These are phyloP conservation scores for Chamaetylas fuelleborni DNA, from an alignment of 2,113 vertebrate genomes.

Conservation along the genomic window DNA sequence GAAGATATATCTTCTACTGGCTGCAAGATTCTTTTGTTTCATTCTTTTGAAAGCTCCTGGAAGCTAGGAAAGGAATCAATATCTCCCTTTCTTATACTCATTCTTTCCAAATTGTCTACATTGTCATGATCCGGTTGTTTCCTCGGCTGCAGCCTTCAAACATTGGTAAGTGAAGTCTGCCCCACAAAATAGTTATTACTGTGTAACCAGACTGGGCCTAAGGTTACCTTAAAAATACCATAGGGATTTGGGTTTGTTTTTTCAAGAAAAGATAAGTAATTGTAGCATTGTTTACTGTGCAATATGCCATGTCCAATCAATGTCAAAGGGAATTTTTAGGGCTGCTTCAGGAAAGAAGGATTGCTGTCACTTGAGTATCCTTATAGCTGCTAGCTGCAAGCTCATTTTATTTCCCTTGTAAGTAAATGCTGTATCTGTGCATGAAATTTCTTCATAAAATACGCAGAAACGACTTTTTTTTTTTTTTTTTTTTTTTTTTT, in stretches of 20 bases:
- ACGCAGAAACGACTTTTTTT: background rate
- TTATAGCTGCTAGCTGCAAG: slow-evolving; percentile 3
- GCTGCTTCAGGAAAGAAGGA: background rate
- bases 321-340: slow-evolving; percentile 33
- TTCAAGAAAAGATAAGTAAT: slow-evolving; percentile 38
- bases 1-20: background rate
- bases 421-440: background rate
- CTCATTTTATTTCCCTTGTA: slow-evolving; percentile 1
- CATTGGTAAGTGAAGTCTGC: slow-evolving; percentile 1
- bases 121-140: background rate
- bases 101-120: background rate
- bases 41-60: background rate
- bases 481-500: background rate
- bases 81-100: background rate
- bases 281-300: slow-evolving; percentile 26
- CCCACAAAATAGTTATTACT: slow-evolving; percentile 12
- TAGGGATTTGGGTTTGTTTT: background rate
- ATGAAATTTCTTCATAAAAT: slow-evolving; percentile 37
- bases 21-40: background rate
- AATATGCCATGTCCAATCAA: slow-evolving; percentile 30
- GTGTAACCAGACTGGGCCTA: background rate
- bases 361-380: background rate
- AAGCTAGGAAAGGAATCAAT: background rate
- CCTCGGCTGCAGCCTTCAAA: background rate
- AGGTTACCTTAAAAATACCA: slow-evolving; percentile 2